These are phyloP conservation scores for Neodon shergylaensis DNA, from an alignment of 2,113 vertebrate genomes.

Conservation along the genomic window DNA sequence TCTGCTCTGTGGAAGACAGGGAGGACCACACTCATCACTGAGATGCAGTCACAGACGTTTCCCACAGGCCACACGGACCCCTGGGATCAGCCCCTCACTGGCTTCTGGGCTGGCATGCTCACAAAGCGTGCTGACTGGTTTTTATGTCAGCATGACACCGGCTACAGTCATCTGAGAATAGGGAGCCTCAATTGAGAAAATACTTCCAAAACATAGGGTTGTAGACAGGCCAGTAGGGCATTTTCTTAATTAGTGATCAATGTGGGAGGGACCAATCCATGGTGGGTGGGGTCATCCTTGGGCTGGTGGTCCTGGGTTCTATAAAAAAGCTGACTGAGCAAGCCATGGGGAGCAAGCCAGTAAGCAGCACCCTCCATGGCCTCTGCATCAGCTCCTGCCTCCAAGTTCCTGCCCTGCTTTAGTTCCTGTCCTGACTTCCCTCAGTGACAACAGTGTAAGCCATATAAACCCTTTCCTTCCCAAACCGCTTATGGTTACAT, in stretches of 20 bases:
- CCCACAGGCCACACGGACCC: not conserved
- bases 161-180: not conserved
- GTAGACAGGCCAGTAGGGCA: not conserved
- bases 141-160: not conserved
- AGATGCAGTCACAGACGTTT: not conserved
- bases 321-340: not conserved
- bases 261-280: not conserved
- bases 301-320: not conserved
- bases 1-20: conserved; percentile 81
- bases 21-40: conserved; percentile 42
- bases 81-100: not conserved
- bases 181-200: not conserved
- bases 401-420: not conserved
- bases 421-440: not conserved
- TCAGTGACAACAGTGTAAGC: not conserved
- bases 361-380: not conserved
- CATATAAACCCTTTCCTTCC: not conserved
- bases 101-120: fast-evolving
- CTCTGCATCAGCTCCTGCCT: not conserved
- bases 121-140: not conserved
- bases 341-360: not conserved
- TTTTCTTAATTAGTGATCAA: not conserved
- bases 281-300: not conserved
- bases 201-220: not conserved
- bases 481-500: not conserved